A percentile compares a stretch with the other conserved stretches of the same genome.
Conservation (phyloP, 2,888 invertebrate species). For the Orchesellides sinensis region DNA sequence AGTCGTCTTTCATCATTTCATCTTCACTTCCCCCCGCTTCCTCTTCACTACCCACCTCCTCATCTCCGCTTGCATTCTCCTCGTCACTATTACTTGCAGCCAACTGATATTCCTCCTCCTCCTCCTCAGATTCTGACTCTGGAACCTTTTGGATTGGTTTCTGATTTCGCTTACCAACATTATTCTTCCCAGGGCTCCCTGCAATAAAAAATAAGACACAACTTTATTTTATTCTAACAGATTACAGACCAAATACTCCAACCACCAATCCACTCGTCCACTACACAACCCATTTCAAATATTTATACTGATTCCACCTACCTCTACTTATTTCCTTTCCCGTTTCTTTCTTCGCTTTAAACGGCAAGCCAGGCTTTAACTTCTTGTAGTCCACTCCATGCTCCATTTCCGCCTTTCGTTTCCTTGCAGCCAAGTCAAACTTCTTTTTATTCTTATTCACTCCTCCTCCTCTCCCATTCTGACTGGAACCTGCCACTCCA, state of each 20-base stretch:
- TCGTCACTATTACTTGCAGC: constrained; percentile 76
- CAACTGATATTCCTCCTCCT: constrained; percentile 21
- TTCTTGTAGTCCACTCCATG: constrained; percentile 75
- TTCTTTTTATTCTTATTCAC: constrained; percentile 77
- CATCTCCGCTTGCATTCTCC: constrained; percentile 63
- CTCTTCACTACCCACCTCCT: constrained; percentile 13
- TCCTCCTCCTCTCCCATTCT: constrained; percentile 80
- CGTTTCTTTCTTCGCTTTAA: constrained; percentile 27
- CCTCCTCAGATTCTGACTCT: constrained; percentile 76
- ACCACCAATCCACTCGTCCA: too few species aligned
- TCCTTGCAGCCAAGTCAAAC: too few species aligned
- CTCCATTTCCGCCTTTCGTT: constrained; percentile 78
- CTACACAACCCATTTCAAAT: too few species aligned
- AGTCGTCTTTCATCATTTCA: constrained; percentile 61
- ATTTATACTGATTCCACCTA: too few species aligned
- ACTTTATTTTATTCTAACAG: too few species aligned
- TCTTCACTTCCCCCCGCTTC: constrained; percentile 52
- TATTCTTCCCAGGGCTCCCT: too few species aligned
- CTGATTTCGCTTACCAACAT: neutral
- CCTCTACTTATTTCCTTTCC: neutral
- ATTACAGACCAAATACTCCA: too few species aligned
- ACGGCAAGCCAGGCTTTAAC: constrained; percentile 74
- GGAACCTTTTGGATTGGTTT: too few species aligned
- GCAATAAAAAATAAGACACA: too few species aligned
- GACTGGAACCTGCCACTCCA: neutral